phyloP scores from a whole-genome alignment of 1,140 invertebrate species.

The Cepaea nemoralis region DNA sequence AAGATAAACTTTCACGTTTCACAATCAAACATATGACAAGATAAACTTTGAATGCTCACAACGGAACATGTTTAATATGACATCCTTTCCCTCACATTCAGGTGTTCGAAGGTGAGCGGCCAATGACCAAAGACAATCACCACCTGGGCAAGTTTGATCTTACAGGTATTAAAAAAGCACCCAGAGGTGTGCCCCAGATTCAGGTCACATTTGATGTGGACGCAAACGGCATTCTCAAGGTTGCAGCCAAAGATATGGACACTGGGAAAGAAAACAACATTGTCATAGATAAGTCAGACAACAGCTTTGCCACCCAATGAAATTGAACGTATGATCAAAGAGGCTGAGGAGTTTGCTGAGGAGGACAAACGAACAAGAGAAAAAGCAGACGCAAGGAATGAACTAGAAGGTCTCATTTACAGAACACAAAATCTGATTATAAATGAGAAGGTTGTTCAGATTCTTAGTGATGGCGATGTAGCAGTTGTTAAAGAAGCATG shows the following conservation, averaged over 20 bases:
- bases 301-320: constrained; percentile 95
- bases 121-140: constrained; percentile 99
- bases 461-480: constrained; percentile 90
- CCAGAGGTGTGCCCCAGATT: constrained; percentile 97
- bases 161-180: constrained; percentile 96
- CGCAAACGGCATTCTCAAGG: constrained; percentile 95
- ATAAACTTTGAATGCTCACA: no score
- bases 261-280: constrained; percentile 99
- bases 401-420: constrained; percentile 97
- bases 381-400: constrained; percentile 88
- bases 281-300: constrained; percentile 98
- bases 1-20: no score
- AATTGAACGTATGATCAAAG: constrained; percentile 96
- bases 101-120: constrained; percentile 96
- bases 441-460: constrained; percentile 95
- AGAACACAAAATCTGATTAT: constrained; percentile 92
- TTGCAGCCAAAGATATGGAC: constrained; percentile 97
- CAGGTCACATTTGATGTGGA: constrained; percentile 99
- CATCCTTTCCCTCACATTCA: no score
- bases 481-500: constrained; percentile 92
- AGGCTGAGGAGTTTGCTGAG: constrained; percentile 90
- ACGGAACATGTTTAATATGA: no score
- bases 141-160: constrained; percentile 97
- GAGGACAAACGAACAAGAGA: constrained; percentile 96
- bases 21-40: no score